Conservation (phyloP, 2,113 vertebrate genomes). For the Melanerpes aurifrons region DNA sequence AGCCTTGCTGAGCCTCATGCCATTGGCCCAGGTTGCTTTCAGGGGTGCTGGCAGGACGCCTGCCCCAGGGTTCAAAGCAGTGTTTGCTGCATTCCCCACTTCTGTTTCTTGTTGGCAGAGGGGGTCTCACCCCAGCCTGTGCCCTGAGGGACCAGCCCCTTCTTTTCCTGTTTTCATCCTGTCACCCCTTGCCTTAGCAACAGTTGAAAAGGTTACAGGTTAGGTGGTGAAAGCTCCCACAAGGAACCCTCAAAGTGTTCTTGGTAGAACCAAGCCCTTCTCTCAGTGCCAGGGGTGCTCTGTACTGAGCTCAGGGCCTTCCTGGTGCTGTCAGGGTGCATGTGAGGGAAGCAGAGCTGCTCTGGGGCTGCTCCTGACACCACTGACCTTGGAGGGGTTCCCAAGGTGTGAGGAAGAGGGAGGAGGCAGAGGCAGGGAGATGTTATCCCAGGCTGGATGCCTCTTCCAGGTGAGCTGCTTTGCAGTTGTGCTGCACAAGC, state of each 20-base stretch:
- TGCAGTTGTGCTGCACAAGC: neutral
- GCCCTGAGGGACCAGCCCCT: neutral
- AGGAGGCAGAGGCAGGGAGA: neutral
- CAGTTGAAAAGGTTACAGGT: neutral
- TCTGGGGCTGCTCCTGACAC: neutral
- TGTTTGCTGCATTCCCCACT: neutral
- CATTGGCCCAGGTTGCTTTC: no score
- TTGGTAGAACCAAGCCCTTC: neutral
- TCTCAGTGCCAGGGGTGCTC: rapidly evolving
- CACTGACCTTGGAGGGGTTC: neutral
- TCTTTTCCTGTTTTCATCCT: neutral
- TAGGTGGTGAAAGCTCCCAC: neutral
- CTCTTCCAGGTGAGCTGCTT: neutral
- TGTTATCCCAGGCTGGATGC: rapidly evolving
- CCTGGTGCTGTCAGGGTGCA: rapidly evolving
- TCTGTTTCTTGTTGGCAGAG: neutral
- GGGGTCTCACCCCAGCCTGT: neutral
- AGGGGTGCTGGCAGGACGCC: neutral
- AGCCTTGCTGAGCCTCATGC: no score
- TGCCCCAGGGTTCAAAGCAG: neutral
- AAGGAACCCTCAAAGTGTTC: neutral
- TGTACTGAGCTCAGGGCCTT: neutral
- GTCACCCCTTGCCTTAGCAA: neutral
- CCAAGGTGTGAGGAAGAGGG: neutral
- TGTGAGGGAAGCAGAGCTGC: neutral